Conservation (phyloP, 1,140 invertebrate genomes). For the Eriocheir sinensis region DNA sequence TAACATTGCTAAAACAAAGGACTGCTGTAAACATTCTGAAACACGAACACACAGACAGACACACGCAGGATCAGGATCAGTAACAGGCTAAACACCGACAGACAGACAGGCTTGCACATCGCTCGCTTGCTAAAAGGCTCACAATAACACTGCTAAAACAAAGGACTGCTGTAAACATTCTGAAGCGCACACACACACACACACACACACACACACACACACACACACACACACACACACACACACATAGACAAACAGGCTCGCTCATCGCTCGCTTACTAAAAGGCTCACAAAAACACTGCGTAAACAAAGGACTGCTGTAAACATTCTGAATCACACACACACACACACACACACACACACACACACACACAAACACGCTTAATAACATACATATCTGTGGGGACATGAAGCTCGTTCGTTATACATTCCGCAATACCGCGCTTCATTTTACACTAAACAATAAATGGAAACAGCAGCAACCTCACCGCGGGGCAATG, state of each 20-base stretch:
- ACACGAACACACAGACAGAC: too few species aligned
- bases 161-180: too few species aligned
- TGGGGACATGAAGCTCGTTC: not conserved
- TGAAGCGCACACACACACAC: not conserved
- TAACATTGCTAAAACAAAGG: too few species aligned
- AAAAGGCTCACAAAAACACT: not conserved
- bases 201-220: not conserved
- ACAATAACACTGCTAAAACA: too few species aligned
- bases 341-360: not conserved
- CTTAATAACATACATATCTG: not conserved
- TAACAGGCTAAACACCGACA: too few species aligned
- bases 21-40: too few species aligned
- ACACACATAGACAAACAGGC: not conserved
- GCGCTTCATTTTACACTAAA: not conserved
- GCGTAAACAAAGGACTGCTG: not conserved
- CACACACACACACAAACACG: not conserved
- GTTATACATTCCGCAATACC: slow-evolving; percentile 24
- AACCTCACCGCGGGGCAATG: not conserved
- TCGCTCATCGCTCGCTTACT: too few species aligned
- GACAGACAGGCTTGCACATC: too few species aligned
- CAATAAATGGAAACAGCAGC: not conserved
- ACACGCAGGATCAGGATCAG: too few species aligned
- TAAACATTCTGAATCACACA: not conserved
- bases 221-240: too few species aligned
- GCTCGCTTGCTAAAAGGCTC: too few species aligned